Percentiles rank a stretch among this genome's conserved stretches.
Conservation (phyloP, 2,113 vertebrate genomes). For the Struthidea cinerea region DNA sequence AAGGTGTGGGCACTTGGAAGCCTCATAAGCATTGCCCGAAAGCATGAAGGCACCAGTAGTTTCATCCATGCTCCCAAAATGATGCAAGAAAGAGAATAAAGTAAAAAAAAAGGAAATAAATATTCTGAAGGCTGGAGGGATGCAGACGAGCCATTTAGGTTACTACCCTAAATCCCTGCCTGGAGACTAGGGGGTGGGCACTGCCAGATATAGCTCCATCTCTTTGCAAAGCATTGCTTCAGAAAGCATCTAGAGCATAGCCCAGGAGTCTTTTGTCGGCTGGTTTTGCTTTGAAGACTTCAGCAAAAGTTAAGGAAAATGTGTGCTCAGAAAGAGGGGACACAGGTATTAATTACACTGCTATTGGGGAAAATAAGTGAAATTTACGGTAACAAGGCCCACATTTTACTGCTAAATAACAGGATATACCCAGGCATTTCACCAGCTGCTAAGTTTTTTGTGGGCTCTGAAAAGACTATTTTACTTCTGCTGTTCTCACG, state of each 20-base stretch:
- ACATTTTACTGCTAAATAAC: neutral
- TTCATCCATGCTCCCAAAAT: neutral
- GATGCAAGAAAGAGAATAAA: neutral
- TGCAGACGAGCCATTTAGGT: neutral
- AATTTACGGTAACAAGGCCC: neutral
- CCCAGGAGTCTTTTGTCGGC: neutral
- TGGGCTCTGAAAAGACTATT: neutral
- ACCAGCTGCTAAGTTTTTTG: neutral
- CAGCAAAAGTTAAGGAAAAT: neutral
- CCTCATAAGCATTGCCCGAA: neutral
- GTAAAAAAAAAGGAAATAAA: neutral
- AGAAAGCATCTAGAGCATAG: neutral
- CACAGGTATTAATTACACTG: neutral
- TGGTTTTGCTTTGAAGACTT: neutral
- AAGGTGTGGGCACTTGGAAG: neutral
- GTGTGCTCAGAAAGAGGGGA: neutral
- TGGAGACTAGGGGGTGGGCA: neutral
- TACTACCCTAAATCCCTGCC: neutral
- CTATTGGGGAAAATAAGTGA: neutral
- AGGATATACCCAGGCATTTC: neutral
- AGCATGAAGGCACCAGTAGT: neutral
- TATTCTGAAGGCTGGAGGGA: neutral
- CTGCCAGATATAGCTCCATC: neutral
- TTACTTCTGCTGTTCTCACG: neutral
- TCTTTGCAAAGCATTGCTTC: neutral